phyloP scores from a whole-genome alignment of 2,113 vertebrate species.

The Leiothrix lutea region DNA sequence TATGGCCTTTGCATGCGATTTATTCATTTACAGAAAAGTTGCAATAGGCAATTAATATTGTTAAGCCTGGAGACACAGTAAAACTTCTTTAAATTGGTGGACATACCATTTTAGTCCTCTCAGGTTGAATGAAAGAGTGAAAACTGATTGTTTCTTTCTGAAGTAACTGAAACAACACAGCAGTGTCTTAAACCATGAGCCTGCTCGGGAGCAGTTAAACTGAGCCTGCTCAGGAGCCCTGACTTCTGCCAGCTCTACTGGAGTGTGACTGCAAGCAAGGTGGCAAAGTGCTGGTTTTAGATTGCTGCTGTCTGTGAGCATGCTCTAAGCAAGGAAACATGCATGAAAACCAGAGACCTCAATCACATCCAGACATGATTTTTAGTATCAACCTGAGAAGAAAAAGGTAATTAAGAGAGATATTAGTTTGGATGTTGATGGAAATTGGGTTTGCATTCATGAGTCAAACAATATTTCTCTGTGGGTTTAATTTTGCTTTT shows the following conservation, averaged over 20 bases:
- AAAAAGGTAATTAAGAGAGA: not conserved
- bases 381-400: not conserved
- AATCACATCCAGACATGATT: not conserved
- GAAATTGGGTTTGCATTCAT: not conserved
- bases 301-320: not conserved
- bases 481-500: accelerated
- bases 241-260: not conserved
- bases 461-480: not conserved
- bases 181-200: not conserved
- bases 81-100: not conserved
- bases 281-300: not conserved
- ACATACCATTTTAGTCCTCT: not conserved
- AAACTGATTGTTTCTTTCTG: not conserved
- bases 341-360: not conserved
- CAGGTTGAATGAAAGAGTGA: not conserved
- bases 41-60: not conserved
- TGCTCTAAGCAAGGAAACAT: not conserved
- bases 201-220: not conserved
- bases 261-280: not conserved
- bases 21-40: not conserved
- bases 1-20: not conserved
- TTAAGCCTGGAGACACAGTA: not conserved
- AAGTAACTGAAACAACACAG: not conserved
- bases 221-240: not conserved
- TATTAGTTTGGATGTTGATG: not conserved